Evolutionary conservation across 2,797 vertebrate genomes (phyloP).

Genomic region (Hafferia zeledoni): DNA sequence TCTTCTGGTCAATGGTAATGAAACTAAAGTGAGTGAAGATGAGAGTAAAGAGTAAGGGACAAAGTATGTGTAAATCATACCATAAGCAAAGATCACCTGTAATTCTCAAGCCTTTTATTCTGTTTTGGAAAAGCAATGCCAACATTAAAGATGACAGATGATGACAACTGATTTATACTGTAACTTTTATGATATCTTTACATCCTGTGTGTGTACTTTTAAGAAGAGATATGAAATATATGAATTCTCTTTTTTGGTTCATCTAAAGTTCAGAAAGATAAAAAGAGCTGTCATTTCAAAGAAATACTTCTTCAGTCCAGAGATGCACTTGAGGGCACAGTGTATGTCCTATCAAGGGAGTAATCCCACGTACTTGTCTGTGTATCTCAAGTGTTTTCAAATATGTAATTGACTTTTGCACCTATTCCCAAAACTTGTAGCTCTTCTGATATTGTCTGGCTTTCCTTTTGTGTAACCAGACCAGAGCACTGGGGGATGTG

Average conservation of each 20-base stretch:
- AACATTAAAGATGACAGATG: neutral
- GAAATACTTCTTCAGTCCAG: neutral
- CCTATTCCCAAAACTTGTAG: neutral
- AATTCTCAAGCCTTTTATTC: neutral
- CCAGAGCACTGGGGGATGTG: neutral
- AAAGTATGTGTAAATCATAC: neutral
- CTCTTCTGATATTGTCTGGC: neutral
- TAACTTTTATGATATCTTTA: neutral
- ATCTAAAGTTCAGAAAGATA: neutral
- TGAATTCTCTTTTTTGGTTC: neutral
- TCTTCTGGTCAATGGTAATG: neutral
- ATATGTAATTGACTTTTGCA: neutral
- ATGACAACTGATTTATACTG: neutral
- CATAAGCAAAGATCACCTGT: neutral
- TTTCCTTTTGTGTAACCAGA: neutral
- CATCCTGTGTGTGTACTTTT: neutral
- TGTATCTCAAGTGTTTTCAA: neutral
- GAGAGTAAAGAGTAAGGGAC: neutral
- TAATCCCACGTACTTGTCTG: neutral
- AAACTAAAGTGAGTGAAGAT: neutral
- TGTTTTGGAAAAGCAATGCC: neutral
- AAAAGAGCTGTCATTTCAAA: neutral
- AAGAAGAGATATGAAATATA: neutral
- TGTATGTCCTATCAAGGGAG: neutral
- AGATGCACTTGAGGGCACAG: neutral